A percentile compares a stretch with the other conserved stretches of the same genome.
phyloP scores from a whole-genome alignment of 2,113 vertebrate genomes.

The Pontoporia blainvillei region DNA sequence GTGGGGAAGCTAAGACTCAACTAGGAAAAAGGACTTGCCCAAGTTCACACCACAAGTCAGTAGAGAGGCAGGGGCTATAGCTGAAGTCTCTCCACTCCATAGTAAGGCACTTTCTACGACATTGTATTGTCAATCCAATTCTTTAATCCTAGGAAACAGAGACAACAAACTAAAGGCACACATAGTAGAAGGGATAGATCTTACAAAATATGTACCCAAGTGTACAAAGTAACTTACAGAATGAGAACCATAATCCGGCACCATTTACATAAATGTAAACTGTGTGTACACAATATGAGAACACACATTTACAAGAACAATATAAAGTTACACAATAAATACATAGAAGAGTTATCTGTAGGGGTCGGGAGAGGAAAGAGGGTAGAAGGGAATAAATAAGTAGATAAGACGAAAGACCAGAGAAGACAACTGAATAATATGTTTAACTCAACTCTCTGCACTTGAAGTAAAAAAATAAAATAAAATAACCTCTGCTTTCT shows the following conservation, averaged over 20 bases:
- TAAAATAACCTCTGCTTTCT: background rate
- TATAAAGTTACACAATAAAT: background rate
- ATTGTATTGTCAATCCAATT: background rate
- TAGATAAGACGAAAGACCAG: background rate
- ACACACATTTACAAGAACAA: background rate
- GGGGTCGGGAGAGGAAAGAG: background rate
- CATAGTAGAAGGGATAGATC: background rate
- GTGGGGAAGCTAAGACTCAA: background rate
- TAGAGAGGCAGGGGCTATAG: background rate
- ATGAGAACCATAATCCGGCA: background rate
- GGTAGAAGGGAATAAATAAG: background rate
- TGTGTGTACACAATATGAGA: background rate
- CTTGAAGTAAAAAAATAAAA: background rate
- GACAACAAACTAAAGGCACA: background rate
- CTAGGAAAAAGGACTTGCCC: background rate
- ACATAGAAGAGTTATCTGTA: background rate
- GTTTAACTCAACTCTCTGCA: background rate
- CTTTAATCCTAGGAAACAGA: background rate
- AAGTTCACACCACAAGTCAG: background rate
- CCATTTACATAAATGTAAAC: constrained; percentile 18
- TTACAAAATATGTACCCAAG: background rate
- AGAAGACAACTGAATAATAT: background rate
- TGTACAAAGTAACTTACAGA: background rate
- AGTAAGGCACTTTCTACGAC: background rate
- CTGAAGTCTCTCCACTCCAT: background rate